Conservation (phyloP, 2,888 invertebrate species). For the Pycnomerus fuliginosus region DNA sequence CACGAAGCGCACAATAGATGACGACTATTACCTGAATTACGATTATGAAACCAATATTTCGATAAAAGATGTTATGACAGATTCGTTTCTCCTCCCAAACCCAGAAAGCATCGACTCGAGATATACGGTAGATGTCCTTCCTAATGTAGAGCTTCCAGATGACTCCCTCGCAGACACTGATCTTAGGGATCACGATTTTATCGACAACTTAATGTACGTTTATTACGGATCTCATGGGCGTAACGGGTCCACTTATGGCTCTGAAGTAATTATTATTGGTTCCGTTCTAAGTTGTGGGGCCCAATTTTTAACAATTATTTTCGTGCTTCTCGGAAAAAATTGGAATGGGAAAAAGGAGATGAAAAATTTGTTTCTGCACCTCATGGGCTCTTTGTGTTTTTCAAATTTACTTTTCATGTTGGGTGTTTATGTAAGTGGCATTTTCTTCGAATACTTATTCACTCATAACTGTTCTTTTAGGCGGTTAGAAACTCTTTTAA, state of each 20-base stretch:
- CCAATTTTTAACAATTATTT: slow-evolving; percentile 55
- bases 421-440: slow-evolving; percentile 62
- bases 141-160: slow-evolving; percentile 60
- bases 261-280: slow-evolving; percentile 50
- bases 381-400: slow-evolving; percentile 61
- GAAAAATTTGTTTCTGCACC: slow-evolving; percentile 62
- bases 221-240: slow-evolving; percentile 62
- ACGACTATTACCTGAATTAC: slow-evolving; percentile 47
- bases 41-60: slow-evolving; percentile 49
- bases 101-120: slow-evolving; percentile 44
- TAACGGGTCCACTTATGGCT: slow-evolving; percentile 57
- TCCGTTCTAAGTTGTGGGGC: slow-evolving; percentile 56
- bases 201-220: slow-evolving; percentile 71
- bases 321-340: slow-evolving; percentile 49
- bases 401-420: slow-evolving; percentile 66
- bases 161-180: slow-evolving; percentile 66
- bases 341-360: slow-evolving; percentile 44
- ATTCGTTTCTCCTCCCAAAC: slow-evolving; percentile 49
- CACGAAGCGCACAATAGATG: slow-evolving; percentile 13
- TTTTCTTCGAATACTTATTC: neutral
- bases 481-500: slow-evolving; percentile 63
- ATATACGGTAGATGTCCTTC: slow-evolving; percentile 52
- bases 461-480: slow-evolving; percentile 48
- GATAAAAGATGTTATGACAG: slow-evolving; percentile 39
- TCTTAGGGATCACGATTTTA: slow-evolving; percentile 68